These are phyloP conservation scores for Sandelia bainsii DNA, from an alignment of 2,797 vertebrate species.

Conservation along the genomic window DNA sequence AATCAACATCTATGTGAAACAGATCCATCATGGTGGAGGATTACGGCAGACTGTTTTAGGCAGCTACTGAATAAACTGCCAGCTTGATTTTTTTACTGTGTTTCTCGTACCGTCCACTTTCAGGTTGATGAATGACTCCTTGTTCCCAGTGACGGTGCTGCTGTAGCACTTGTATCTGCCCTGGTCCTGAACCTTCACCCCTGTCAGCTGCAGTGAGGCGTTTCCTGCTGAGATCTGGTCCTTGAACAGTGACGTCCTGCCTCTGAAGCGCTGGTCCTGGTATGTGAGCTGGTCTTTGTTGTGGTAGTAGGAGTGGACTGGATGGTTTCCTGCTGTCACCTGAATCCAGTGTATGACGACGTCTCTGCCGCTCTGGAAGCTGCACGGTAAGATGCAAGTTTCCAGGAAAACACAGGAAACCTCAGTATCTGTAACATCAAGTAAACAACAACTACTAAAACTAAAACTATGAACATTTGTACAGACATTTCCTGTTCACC, in stretches of 20 bases:
- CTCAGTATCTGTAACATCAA: constrained; percentile 7
- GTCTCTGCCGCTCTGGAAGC: neutral
- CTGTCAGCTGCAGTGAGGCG: constrained; percentile 76
- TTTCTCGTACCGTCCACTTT: too few species aligned
- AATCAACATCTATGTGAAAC: too few species aligned
- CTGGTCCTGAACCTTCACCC: constrained; percentile 65
- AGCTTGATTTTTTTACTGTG: too few species aligned
- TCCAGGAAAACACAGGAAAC: constrained; percentile 23
- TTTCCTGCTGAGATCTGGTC: constrained; percentile 76
- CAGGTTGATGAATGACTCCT: too few species aligned
- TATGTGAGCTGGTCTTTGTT: constrained; percentile 44
- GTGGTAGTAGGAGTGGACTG: constrained; percentile 72
- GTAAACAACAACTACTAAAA: too few species aligned
- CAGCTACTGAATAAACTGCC: too few species aligned
- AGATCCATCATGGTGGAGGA: too few species aligned
- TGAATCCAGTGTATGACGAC: constrained; percentile 60
- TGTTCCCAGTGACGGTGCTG: too few species aligned
- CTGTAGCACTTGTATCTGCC: constrained; percentile 78
- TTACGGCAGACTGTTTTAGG: too few species aligned
- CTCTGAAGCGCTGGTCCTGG: constrained; percentile 62
- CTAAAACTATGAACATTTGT: too few species aligned
- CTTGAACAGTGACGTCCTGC: constrained; percentile 74
- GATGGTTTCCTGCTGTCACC: accelerated
- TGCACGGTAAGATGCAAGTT: constrained; percentile 39
- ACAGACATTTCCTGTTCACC: too few species aligned